Conservation (phyloP, 2,888 invertebrate genomes). For the Minunthozetes semirufus region DNA sequence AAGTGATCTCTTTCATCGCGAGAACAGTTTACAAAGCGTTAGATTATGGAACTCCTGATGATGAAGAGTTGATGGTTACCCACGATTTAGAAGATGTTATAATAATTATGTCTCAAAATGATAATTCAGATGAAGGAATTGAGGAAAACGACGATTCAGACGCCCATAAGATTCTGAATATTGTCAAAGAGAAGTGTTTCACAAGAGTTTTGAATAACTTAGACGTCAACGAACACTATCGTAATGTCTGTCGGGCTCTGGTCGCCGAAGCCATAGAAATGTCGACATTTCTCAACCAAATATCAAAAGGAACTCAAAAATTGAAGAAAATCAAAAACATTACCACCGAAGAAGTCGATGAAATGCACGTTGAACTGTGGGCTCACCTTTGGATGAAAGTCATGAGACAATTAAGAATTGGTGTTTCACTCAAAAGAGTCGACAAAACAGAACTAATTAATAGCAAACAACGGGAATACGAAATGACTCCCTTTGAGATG, state of each 20-base stretch:
- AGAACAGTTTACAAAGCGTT: neutral
- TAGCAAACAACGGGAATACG: conserved; percentile 5
- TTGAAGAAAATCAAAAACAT: neutral
- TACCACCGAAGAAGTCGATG: neutral
- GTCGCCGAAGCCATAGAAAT: conserved; percentile 15
- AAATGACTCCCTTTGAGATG: conserved; percentile 12
- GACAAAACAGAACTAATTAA: neutral
- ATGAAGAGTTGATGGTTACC: neutral
- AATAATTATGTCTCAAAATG: neutral
- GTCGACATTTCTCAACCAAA: conserved; percentile 5
- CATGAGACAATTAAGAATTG: conserved; percentile 29
- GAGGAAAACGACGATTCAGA: neutral
- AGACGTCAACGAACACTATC: neutral
- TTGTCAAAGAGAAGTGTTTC: neutral
- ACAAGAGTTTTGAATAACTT: neutral
- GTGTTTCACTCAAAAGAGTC: neutral
- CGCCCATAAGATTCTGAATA: neutral
- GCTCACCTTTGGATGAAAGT: conserved; percentile 36
- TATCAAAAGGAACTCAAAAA: conserved; percentile 12
- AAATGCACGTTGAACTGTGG: conserved; percentile 4
- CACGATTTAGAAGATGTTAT: no score
- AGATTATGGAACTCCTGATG: neutral
- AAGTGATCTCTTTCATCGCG: neutral
- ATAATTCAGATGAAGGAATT: neutral
- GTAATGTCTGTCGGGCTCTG: conserved; percentile 3